Evolutionary conservation across 2,888 invertebrate species (phyloP).

Genomic region (Xanthia togata): DNA sequence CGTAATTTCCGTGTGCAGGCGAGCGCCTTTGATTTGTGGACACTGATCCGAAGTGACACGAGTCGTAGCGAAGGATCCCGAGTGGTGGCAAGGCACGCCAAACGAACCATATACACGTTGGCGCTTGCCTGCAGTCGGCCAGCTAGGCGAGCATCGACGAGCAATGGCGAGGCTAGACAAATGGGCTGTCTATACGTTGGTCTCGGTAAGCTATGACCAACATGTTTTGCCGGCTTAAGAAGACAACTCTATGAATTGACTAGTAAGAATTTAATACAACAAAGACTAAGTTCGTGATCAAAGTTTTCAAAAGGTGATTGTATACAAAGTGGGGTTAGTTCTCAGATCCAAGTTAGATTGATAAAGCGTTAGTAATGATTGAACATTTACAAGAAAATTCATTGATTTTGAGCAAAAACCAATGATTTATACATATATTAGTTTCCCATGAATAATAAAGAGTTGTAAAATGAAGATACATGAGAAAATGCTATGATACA

Average conservation of each 20-base stretch:
- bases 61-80: too few species aligned
- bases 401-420: slow-evolving; percentile 41
- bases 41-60: too few species aligned
- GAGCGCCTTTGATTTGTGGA: too few species aligned
- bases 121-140: too few species aligned
- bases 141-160: too few species aligned
- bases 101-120: too few species aligned
- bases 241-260: not conserved
- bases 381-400: slow-evolving; percentile 63
- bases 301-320: not conserved
- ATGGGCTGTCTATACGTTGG: too few species aligned
- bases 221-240: too few species aligned
- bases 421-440: slow-evolving; percentile 34
- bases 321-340: slow-evolving; percentile 23
- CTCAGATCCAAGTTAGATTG: slow-evolving; percentile 34
- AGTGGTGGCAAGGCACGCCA: too few species aligned
- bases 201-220: too few species aligned
- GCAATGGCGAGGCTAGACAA: too few species aligned
- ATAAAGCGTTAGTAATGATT: slow-evolving; percentile 61
- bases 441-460: slow-evolving; percentile 17
- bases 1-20: too few species aligned
- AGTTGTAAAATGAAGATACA: slow-evolving; percentile 7
- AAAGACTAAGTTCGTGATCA: not conserved
- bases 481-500: not conserved
- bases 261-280: not conserved